These are phyloP conservation scores for Mycalesis mineus DNA, from an alignment of 2,888 invertebrate species.

Conservation along the genomic window DNA sequence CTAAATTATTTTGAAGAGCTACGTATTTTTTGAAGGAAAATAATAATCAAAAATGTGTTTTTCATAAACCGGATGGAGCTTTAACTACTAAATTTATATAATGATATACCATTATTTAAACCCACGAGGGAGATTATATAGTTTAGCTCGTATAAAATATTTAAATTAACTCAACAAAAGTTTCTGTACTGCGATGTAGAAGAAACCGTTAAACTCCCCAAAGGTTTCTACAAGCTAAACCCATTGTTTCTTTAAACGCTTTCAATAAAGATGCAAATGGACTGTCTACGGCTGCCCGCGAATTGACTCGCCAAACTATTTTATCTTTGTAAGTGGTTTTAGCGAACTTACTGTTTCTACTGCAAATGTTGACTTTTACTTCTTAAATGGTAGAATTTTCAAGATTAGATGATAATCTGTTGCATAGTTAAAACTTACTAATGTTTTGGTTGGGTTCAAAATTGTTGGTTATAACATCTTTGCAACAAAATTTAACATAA, in stretches of 20 bases:
- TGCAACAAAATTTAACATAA: too few relatives aligned
- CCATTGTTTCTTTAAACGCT: slow-evolving; percentile 68
- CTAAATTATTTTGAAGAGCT: too few relatives aligned
- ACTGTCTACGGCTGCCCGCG: slow-evolving; percentile 51
- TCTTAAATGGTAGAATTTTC: background rate
- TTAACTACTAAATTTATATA: too few relatives aligned
- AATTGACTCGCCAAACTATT: slow-evolving; percentile 58
- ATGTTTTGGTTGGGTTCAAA: background rate
- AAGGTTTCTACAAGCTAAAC: slow-evolving; percentile 31
- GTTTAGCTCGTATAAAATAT: background rate
- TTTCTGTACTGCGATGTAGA: slow-evolving; percentile 26
- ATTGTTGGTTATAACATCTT: too few relatives aligned
- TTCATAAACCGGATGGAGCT: too few relatives aligned
- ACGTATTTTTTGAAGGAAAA: too few relatives aligned
- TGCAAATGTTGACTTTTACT: slow-evolving; percentile 5
- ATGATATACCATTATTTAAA: too few relatives aligned
- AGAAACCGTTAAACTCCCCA: slow-evolving; percentile 28
- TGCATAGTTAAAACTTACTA: too few relatives aligned
- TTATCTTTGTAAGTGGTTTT: slow-evolving; percentile 52
- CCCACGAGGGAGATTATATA: too few relatives aligned
- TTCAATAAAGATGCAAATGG: slow-evolving; percentile 73
- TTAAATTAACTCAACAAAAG: slow-evolving; percentile 10
- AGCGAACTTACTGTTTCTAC: slow-evolving; percentile 33
- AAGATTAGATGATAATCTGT: background rate
- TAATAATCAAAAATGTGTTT: too few relatives aligned